Evolutionary conservation across 2,888 invertebrate genomes (phyloP).

Genomic region (Ophion ellenae): DNA sequence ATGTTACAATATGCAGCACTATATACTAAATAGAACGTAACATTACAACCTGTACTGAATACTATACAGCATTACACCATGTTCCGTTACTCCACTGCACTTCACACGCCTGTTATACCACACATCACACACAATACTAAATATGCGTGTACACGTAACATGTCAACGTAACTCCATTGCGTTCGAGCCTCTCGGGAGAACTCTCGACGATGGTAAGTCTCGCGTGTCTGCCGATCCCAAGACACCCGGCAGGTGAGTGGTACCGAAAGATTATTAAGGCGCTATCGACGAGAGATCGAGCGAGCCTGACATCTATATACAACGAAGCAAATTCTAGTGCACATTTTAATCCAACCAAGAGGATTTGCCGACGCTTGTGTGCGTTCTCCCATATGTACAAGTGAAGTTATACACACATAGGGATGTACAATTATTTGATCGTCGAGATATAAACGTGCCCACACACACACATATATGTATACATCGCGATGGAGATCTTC

Average conservation of each 20-base stretch:
- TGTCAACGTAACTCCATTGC: conserved; percentile 6
- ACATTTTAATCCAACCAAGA: conserved; percentile 1
- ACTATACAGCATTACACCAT: neutral
- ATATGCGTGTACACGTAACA: neutral
- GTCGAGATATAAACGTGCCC: conserved; percentile 8
- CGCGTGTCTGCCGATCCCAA: neutral
- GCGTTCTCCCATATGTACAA: conserved; percentile 8
- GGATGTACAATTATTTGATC: conserved; percentile 43
- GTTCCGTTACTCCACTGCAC: neutral
- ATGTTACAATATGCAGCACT: too few relatives aligned
- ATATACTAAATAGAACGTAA: neutral
- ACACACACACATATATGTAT: neutral
- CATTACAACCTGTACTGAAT: neutral
- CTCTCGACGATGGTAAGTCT: neutral
- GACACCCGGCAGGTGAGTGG: conserved; percentile 8
- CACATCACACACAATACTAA: neutral
- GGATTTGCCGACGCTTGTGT: neutral
- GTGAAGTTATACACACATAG: neutral
- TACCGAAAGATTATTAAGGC: conserved; percentile 8
- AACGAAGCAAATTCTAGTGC: conserved; percentile 23
- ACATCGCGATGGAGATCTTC: conserved; percentile 29
- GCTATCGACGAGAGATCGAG: conserved; percentile 15
- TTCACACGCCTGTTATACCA: neutral
- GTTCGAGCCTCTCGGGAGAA: neutral
- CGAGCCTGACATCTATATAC: neutral